Conservation (phyloP, 1,140 invertebrate genomes). For the Eciton burchellii region DNA sequence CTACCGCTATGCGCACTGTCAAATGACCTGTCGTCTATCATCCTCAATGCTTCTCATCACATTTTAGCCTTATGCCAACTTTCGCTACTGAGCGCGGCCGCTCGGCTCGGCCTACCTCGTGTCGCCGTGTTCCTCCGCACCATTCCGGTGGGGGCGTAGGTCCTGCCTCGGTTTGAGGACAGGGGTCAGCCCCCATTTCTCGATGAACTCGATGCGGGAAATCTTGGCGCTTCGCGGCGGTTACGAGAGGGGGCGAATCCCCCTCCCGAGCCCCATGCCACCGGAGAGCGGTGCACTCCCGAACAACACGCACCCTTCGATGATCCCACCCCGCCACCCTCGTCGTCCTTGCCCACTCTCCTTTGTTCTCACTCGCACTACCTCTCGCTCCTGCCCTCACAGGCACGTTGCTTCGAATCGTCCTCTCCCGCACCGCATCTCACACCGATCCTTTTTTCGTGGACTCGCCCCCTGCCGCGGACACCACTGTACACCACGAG, state of each 20-base stretch:
- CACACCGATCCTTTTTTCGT: neutral
- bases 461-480: neutral
- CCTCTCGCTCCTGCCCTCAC: conserved; percentile 4
- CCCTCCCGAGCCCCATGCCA: conserved; percentile 85
- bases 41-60: conserved; percentile 1
- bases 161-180: conserved; percentile 97
- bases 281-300: conserved; percentile 80
- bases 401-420: conserved; percentile 11
- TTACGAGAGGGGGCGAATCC: conserved; percentile 86
- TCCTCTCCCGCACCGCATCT: conserved; percentile 14
- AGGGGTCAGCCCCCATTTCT: conserved; percentile 98
- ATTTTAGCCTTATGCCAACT: conserved; percentile 40
- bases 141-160: conserved; percentile 90
- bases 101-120: conserved; percentile 86
- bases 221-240: conserved; percentile 90
- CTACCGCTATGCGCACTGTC: conserved; percentile 27
- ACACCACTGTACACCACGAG: conserved; percentile 38
- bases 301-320: conserved; percentile 77
- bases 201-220: conserved; percentile 97
- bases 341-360: conserved; percentile 60
- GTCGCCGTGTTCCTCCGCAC: conserved; percentile 89
- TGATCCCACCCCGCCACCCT: conserved; percentile 77
- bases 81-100: conserved; percentile 36
- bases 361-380: conserved; percentile 50
- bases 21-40: conserved; percentile 36